Evolutionary conservation across 2,888 invertebrate genomes (phyloP).

Genomic region (Gandaritis pyraliata): DNA sequence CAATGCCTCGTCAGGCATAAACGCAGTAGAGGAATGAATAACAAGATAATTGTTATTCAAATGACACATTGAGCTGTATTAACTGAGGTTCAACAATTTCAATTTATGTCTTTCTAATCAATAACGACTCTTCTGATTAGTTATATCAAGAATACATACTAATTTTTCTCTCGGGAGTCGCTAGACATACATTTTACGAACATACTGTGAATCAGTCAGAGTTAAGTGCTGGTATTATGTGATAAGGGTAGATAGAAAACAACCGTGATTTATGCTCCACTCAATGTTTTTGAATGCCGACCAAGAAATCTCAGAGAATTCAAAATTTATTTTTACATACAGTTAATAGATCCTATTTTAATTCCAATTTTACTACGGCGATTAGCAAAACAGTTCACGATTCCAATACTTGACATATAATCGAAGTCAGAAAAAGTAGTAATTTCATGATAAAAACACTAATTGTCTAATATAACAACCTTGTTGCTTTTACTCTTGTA

Average conservation of each 20-base stretch:
- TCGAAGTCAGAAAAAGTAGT: too few species aligned
- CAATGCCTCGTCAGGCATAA: not conserved
- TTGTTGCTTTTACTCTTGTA: conserved; percentile 6
- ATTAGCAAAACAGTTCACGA: too few species aligned
- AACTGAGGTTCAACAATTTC: conserved; percentile 23
- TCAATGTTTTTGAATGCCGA: conserved; percentile 20
- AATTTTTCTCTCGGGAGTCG: conserved; percentile 18
- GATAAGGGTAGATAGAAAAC: conserved; percentile 31
- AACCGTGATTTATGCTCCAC: conserved; percentile 34
- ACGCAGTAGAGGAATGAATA: conserved; percentile 20
- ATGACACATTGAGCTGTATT: conserved; percentile 15
- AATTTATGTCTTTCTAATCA: conserved; percentile 17
- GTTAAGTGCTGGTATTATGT: conserved; percentile 26
- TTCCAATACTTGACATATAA: too few species aligned
- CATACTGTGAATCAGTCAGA: conserved; percentile 33
- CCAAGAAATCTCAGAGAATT: not conserved
- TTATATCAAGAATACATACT: not conserved
- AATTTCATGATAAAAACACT: not conserved
- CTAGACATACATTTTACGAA: conserved; percentile 6
- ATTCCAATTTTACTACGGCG: too few species aligned
- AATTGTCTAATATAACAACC: conserved; percentile 3
- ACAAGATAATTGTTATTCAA: conserved; percentile 35
- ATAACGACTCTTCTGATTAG: conserved; percentile 25
- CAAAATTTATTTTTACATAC: too few species aligned
- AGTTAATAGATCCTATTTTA: too few species aligned